These are phyloP conservation scores for Brachyrhaphis roseni DNA, from an alignment of 2,797 vertebrate species.

Conservation along the genomic window DNA sequence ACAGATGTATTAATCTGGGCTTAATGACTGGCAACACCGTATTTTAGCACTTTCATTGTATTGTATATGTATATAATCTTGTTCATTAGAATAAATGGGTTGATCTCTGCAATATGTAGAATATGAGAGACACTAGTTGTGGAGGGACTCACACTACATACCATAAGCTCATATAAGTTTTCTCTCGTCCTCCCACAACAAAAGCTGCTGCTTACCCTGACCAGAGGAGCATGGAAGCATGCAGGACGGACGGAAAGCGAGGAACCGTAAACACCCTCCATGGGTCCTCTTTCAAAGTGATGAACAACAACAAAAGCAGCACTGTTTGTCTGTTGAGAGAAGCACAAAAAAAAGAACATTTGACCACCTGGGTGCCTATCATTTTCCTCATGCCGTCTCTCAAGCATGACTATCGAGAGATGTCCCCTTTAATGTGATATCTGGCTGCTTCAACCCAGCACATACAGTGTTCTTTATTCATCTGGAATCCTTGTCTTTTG, in stretches of 20 bases:
- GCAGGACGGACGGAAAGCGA: constrained; percentile 68
- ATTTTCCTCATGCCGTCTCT: constrained; percentile 71
- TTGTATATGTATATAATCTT: constrained; percentile 41
- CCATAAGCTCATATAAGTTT: constrained; percentile 59
- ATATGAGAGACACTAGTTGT: constrained; percentile 32
- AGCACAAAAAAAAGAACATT: constrained; percentile 72
- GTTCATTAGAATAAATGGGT: constrained; percentile 50
- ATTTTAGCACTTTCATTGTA: constrained; percentile 56
- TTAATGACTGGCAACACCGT: constrained; percentile 75
- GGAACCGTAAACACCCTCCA: constrained; percentile 82
- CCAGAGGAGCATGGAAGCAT: constrained; percentile 62
- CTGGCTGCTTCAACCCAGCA: constrained; percentile 58
- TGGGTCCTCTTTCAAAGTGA: constrained; percentile 77
- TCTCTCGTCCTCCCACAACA: constrained; percentile 53
- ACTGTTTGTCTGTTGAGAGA: constrained; percentile 73
- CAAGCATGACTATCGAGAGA: constrained; percentile 71
- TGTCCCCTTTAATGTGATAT: constrained; percentile 58
- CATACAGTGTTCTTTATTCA: constrained; percentile 18
- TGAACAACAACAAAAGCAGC: constrained; percentile 76
- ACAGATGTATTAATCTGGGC: constrained; percentile 66
- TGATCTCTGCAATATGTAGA: constrained; percentile 40
- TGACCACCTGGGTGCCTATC: constrained; percentile 75
- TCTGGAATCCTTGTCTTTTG: constrained; percentile 7
- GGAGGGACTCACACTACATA: constrained; percentile 49
- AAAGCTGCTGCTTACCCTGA: constrained; percentile 56